Base-by-base conservation (phyloP, 2,888 invertebrate species). In the Phasia obesa region DNA sequence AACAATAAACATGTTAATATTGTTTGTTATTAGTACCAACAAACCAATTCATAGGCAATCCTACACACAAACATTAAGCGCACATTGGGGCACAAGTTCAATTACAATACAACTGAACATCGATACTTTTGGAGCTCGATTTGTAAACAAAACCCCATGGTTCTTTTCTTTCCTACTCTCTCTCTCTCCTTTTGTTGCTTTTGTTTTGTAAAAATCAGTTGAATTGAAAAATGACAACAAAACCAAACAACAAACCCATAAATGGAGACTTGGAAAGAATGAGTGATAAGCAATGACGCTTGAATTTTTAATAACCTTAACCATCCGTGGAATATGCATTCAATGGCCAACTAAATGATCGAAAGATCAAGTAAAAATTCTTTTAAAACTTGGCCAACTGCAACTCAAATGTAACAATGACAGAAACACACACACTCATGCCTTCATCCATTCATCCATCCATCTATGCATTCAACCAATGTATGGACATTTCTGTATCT, bases 71-170 rank as follows among this genome's bases (percentile, higher is more conserved):
- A 31, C 19, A 69, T 69, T 69, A n/a, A n/a, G n/a, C n/a, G n/a
- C n/a, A 51, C 55, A 64, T 55, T 69, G 69, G 27, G 21, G 49
- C 23, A 62, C 62, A 47, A 64, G 25, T 49, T 49, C 47, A 47
- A 49, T 19, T 38, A 75, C 69, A 75, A 60, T 70, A 70, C 4
- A 47, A 70, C 35, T 65, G 69, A 65, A 67, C 70, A 81, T 76
- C 60, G 59, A 73, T 76, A 59, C 71, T 62, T 77, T 62, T 82
- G 82, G 82, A 79, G 79, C 83, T 73, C 83, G 83, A 79, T 83
- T 75, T 83, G 79, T 83, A 83, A 83, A 83, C 83, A 79, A 79
- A 78, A 78, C 83, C 75, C 75, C 83, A 53, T 67, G 71, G 47
- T 51, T 75, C 73, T 71, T 64, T 31, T 51, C n/a, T 44, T 47